phyloP scores from a whole-genome alignment of 1,140 invertebrate species.

The Heliconius hewitsoni region DNA sequence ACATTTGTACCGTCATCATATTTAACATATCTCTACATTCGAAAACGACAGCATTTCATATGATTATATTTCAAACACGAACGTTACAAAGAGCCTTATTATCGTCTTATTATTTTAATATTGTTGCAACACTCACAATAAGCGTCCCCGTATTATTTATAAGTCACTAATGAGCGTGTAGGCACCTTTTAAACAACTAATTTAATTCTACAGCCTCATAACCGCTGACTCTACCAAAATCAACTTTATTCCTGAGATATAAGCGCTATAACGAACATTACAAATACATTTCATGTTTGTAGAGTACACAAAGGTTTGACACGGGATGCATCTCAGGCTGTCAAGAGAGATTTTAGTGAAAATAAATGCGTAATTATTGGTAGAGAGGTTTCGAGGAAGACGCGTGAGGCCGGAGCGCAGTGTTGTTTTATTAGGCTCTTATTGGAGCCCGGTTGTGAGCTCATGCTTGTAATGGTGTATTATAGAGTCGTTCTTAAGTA shows the following conservation, averaged over 20 bases:
- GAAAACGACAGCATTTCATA: constrained; percentile 31
- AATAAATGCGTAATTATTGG: constrained; percentile 65
- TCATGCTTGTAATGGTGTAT: constrained; percentile 21
- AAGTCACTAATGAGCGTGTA: constrained; percentile 67
- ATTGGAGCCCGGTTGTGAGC: constrained; percentile 37
- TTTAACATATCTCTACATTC: constrained; percentile 19
- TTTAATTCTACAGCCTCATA: constrained; percentile 18
- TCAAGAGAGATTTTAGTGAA: constrained; percentile 58
- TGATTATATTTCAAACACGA: constrained; percentile 40
- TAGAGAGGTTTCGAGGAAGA: constrained; percentile 49
- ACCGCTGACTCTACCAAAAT: constrained; percentile 22
- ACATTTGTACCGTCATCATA: constrained; percentile 13
- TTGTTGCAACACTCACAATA: constrained; percentile 60
- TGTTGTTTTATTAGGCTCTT: constrained; percentile 50
- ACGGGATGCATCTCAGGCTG: constrained; percentile 58
- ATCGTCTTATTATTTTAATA: constrained; percentile 70
- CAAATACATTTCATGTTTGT: constrained; percentile 29
- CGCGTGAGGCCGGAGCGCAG: constrained; percentile 41
- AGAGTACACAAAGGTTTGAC: constrained; percentile 55
- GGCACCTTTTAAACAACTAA: constrained; percentile 54
- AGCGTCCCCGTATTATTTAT: constrained; percentile 54
- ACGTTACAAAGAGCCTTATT: constrained; percentile 58
- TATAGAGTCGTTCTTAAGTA: background rate
- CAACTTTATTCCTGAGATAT: constrained; percentile 35
- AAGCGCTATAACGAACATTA: constrained; percentile 1